Conservation (phyloP, 2,888 invertebrate genomes). For the Pachliopta kotzebuea region DNA sequence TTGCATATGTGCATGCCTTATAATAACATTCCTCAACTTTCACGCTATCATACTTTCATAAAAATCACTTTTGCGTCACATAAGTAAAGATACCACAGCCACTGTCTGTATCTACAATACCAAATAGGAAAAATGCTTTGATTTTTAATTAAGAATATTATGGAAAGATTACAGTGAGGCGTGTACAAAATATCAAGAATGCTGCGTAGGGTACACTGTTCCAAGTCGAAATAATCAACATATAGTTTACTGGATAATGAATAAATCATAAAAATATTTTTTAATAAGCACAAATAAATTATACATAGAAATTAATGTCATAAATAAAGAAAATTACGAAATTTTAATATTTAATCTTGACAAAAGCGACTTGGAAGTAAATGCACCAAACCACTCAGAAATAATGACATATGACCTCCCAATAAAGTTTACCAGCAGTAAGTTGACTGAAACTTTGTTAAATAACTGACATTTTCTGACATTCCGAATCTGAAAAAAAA, state of each 20-base stretch:
- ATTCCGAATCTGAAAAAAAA: conserved; percentile 65
- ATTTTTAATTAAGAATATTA: conserved; percentile 65
- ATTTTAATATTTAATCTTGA: neutral
- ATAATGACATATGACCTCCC: conserved; percentile 69
- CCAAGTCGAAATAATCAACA: neutral
- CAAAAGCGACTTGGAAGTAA: conserved; percentile 29
- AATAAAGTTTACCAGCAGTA: conserved; percentile 70
- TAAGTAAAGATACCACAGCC: conserved; percentile 81
- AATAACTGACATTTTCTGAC: conserved; percentile 53
- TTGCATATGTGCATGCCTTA: conserved; percentile 80
- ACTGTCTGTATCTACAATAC: conserved; percentile 81
- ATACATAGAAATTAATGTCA: neutral
- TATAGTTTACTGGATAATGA: neutral
- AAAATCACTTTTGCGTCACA: conserved; percentile 65
- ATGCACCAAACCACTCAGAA: conserved; percentile 71
- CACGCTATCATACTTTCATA: conserved; percentile 58
- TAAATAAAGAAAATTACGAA: neutral
- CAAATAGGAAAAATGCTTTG: conserved; percentile 78
- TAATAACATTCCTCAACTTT: conserved; percentile 72
- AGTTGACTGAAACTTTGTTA: conserved; percentile 62
- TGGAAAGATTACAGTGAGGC: conserved; percentile 73
- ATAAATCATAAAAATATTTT: neutral
- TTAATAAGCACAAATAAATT: neutral
- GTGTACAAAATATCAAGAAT: conserved; percentile 62
- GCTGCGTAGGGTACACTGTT: conserved; percentile 66